Base-by-base conservation (phyloP, 2,888 invertebrate species). In the Iphiclides podalirius region DNA sequence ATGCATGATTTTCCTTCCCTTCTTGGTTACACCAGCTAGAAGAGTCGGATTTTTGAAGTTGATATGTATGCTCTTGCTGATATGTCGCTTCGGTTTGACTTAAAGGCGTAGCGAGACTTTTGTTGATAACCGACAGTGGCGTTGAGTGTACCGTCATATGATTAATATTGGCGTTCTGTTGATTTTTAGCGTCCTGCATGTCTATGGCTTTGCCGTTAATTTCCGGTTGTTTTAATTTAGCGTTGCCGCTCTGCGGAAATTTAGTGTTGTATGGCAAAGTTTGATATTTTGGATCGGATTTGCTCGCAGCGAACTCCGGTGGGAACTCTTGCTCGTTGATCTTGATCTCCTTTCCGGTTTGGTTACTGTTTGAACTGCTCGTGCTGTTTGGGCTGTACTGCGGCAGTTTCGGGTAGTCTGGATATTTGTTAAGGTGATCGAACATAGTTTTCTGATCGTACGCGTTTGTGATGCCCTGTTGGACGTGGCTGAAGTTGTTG, bases 211-310 rank as follows among this genome's bases (percentile, higher is more conserved):
- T 89, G 11, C 76, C 74, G 55, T 86, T 79, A 23, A 72, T 60
- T 63, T 87, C 85, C 7, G 75, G 64, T 49, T 64, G 62, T 70
- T 86, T 87, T 56, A 73, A 55, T 65, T 87, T 86, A 31, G 79
- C 81, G 48, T 81, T 83, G 45, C 74, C 72, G 59, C 85, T 75
- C 79, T 92, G 93, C 85, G 93, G 92, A 75, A 95, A 95, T 81
- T 96, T 97, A 28, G 94, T 95, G 74, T 94, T 97, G 84, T 96
- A 95, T 63, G 97, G 96, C 80, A 97, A 88, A 17, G 96, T 96
- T 89, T 97, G 96, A 88, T 95, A 97, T 83, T 96, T 98, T 34
- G 94, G 96, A 79, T 97, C 96, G 47, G 94, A 94, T 76, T 96
- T 96, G 67, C 93, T 95, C 16, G 94, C 92, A 52, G 92, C 92